phyloP scores from a whole-genome alignment of 2,797 vertebrate genomes.

The Orestias chungarensis region DNA sequence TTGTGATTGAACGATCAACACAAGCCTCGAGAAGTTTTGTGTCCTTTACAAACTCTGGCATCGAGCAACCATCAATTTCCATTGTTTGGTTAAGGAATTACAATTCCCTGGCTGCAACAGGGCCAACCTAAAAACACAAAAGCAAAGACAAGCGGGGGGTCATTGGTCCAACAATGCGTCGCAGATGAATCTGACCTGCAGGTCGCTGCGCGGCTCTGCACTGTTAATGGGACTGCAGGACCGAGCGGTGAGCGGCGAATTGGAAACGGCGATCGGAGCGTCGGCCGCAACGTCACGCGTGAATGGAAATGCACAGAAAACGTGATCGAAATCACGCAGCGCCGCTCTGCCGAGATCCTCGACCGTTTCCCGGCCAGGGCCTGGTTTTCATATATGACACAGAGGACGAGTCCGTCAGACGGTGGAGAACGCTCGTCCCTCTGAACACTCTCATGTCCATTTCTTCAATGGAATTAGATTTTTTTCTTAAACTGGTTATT shows the following conservation, averaged over 20 bases:
- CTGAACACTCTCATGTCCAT: not conserved
- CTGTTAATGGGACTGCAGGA: slow-evolving; percentile 68
- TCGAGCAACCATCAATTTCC: not conserved
- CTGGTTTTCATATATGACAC: slow-evolving; percentile 31
- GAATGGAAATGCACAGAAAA: slow-evolving; percentile 22
- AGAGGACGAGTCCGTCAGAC: slow-evolving; percentile 33
- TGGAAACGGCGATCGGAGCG: slow-evolving; percentile 66
- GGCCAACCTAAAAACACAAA: not conserved
- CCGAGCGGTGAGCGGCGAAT: slow-evolving; percentile 67
- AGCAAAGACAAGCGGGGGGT: not conserved
- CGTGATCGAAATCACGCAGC: slow-evolving; percentile 3
- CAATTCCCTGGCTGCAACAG: not conserved
- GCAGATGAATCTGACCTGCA: slow-evolving; percentile 13
- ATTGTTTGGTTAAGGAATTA: slow-evolving; percentile 7
- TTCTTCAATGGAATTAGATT: not conserved
- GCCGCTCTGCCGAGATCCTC: slow-evolving; percentile 33
- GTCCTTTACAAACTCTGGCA: not conserved
- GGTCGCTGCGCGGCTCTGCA: not conserved
- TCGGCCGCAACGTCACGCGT: slow-evolving; percentile 62
- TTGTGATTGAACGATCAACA: not conserved
- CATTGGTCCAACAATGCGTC: slow-evolving; percentile 1
- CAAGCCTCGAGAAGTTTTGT: not conserved
- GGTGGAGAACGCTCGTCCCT: not conserved
- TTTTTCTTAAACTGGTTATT: not conserved
- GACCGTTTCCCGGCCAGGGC: slow-evolving; percentile 47